Percentiles rank a stretch among this genome's conserved stretches.
Conservation (phyloP, 2,113 vertebrate species). For the Platysternon megacephalum region DNA sequence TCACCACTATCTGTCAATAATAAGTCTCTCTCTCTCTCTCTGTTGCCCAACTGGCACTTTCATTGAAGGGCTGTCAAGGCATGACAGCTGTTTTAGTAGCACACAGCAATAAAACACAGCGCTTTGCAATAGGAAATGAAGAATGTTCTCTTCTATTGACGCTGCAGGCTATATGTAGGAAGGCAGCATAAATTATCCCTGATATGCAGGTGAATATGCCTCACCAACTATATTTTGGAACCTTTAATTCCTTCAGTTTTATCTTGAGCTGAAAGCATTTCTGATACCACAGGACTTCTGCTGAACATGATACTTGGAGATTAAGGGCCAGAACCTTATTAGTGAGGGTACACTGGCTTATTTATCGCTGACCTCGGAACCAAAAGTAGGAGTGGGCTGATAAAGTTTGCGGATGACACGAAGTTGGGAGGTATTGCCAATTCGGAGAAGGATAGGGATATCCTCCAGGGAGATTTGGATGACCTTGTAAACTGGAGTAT, state of each 20-base stretch:
- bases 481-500: too few species aligned
- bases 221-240: not conserved
- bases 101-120: not conserved
- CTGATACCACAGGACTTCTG: not conserved
- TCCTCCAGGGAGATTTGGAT: too few species aligned
- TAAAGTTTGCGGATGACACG: too few species aligned
- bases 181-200: not conserved
- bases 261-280: not conserved
- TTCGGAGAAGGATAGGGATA: too few species aligned
- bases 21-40: accelerated
- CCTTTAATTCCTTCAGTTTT: not conserved
- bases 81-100: not conserved
- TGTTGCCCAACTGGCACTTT: not conserved
- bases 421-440: too few species aligned
- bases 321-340: not conserved
- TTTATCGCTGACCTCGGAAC: too few species aligned
- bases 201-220: not conserved
- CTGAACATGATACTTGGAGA: not conserved
- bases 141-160: not conserved
- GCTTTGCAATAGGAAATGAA: not conserved
- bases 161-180: accelerated
- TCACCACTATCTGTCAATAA: not conserved
- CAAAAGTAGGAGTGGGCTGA: too few species aligned
- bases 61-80: accelerated
- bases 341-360: not conserved